These are phyloP conservation scores for Carterocephalus palaemon DNA, from an alignment of 2,888 invertebrate species.

Conservation along the genomic window DNA sequence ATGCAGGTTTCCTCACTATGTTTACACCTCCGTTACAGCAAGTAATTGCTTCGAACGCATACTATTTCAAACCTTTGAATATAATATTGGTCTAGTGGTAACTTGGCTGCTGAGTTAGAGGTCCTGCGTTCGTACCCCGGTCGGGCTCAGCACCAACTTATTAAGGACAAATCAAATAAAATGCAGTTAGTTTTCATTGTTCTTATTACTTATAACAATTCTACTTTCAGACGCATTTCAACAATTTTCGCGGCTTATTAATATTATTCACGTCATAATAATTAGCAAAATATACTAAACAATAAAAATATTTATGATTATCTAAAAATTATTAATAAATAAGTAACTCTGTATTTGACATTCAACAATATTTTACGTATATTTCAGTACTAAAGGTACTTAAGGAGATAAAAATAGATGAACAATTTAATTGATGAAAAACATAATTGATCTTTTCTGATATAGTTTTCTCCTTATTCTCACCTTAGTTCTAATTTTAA, in stretches of 20 bases:
- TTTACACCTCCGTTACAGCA: too few relatives aligned
- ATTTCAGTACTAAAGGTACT: conserved; percentile 8
- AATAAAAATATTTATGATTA: conserved; percentile 33
- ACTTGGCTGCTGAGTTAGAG: too few relatives aligned
- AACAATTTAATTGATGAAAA: conserved; percentile 11
- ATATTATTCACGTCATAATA: conserved; percentile 13
- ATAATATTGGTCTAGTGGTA: too few relatives aligned
- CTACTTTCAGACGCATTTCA: conserved; percentile 50
- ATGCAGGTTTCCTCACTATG: too few relatives aligned
- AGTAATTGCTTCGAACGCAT: too few relatives aligned
- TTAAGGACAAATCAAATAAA: conserved; percentile 15
- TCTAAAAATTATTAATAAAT: conserved; percentile 35
- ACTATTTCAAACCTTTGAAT: too few relatives aligned
- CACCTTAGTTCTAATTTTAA: conserved; percentile 11
- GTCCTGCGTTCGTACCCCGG: too few relatives aligned
- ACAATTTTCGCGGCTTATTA: conserved; percentile 42
- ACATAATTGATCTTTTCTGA: conserved; percentile 18
- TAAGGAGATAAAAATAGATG: conserved; percentile 4
- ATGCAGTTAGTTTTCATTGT: conserved; percentile 26
- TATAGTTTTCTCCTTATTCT: conserved; percentile 6
- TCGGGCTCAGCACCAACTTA: too few relatives aligned
- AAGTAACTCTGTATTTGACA: conserved; percentile 30
- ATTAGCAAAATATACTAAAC: conserved; percentile 39
- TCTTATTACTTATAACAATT: conserved; percentile 49
- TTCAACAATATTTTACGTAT: conserved; percentile 10